phyloP scores from a whole-genome alignment of 2,888 invertebrate species.

The Callimorpha dominula region DNA sequence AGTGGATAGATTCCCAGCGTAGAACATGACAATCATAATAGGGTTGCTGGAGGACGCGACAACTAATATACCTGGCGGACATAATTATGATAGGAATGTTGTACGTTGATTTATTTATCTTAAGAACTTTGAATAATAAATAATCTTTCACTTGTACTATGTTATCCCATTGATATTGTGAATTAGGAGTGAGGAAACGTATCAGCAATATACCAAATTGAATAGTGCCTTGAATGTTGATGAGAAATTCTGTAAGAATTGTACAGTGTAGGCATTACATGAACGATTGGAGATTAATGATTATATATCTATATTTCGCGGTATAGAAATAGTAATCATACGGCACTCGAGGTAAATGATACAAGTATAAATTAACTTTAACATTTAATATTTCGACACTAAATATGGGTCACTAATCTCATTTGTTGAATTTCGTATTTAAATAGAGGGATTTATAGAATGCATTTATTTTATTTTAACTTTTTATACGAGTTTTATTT shows the following conservation, averaged over 20 bases:
- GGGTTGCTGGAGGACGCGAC: slow-evolving; percentile 34
- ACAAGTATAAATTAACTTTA: slow-evolving; percentile 69
- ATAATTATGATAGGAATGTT: slow-evolving; percentile 55
- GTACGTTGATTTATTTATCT: slow-evolving; percentile 56
- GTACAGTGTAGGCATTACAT: slow-evolving; percentile 67
- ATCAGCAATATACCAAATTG: slow-evolving; percentile 87
- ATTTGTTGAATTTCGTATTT: slow-evolving; percentile 83
- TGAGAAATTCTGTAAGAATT: slow-evolving; percentile 73
- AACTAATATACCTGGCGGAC: slow-evolving; percentile 24
- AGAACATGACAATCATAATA: slow-evolving; percentile 59
- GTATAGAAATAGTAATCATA: slow-evolving; percentile 87
- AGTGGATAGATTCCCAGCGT: slow-evolving; percentile 63
- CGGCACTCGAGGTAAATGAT: slow-evolving; percentile 81
- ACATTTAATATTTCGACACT: slow-evolving; percentile 67
- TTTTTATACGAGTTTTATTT: slow-evolving; percentile 79
- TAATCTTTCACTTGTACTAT: slow-evolving; percentile 77
- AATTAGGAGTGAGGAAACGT: slow-evolving; percentile 84
- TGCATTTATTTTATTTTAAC: slow-evolving; percentile 82
- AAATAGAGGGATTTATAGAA: slow-evolving; percentile 82
- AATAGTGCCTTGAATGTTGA: slow-evolving; percentile 84
- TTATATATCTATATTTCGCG: slow-evolving; percentile 86
- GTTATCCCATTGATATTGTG: slow-evolving; percentile 80
- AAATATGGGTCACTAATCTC: slow-evolving; percentile 67
- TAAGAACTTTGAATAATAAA: slow-evolving; percentile 76
- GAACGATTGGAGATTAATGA: slow-evolving; percentile 70